Percentiles rank a stretch among this genome's conserved stretches.
Conservation (phyloP, 1,140 invertebrate genomes). For the Coelopa frigida region DNA sequence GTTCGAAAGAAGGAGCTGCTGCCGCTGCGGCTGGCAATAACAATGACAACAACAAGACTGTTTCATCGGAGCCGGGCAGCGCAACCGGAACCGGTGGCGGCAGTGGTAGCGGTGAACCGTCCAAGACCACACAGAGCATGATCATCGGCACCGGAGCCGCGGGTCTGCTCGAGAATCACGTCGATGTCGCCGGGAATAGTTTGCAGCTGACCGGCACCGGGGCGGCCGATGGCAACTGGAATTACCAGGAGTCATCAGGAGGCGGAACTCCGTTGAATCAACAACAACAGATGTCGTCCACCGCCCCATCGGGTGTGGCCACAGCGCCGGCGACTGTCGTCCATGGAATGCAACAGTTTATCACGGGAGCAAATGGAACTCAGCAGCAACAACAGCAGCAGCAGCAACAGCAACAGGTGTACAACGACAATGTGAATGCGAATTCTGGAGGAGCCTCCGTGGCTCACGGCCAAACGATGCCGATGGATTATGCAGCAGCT, state of each 20-base stretch:
- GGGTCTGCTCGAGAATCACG: constrained; percentile 26
- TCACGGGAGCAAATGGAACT: constrained; percentile 3
- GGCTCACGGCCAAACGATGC: constrained; percentile 23
- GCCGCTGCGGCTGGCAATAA: constrained; percentile 13
- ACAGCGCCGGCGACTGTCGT: constrained; percentile 38
- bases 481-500: constrained; percentile 34
- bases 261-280: constrained; percentile 15
- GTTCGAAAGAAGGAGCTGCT: constrained; percentile 15
- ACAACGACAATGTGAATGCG: constrained; percentile 31
- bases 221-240: constrained; percentile 37
- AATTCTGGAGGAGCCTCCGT: constrained; percentile 21
- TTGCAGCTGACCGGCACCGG: constrained; percentile 31
- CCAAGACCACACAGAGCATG: constrained; percentile 42
- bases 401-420: constrained; percentile 26
- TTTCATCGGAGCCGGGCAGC: constrained; percentile 20
- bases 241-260: constrained; percentile 19
- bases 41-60: constrained; percentile 18
- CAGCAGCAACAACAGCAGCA: constrained; percentile 2
- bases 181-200: constrained; percentile 28
- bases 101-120: constrained; percentile 14
- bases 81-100: too few species aligned
- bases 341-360: constrained; percentile 37
- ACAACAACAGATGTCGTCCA: constrained; percentile 14
- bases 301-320: constrained; percentile 32
- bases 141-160: constrained; percentile 28